These are phyloP conservation scores for Ophion obscuratus DNA, from an alignment of 2,888 invertebrate species.

Conservation along the genomic window DNA sequence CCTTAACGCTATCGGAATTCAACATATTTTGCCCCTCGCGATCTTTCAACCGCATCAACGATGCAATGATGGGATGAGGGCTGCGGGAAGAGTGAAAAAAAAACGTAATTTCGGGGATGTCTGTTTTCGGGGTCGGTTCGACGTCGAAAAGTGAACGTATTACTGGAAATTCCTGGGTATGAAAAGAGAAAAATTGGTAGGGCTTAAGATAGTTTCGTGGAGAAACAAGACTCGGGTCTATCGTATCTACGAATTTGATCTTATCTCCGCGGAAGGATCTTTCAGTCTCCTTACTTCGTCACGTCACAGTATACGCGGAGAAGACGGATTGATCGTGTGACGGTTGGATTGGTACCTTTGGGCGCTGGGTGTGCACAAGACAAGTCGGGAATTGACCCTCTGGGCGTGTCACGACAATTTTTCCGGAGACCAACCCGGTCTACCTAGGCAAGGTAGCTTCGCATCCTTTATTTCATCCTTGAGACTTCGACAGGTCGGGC, in stretches of 20 bases:
- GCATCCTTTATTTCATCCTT: slow-evolving; percentile 40
- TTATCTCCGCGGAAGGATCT: slow-evolving; percentile 50
- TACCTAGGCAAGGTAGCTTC: slow-evolving; percentile 6
- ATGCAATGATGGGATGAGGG: not conserved
- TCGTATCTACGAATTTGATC: slow-evolving; percentile 54
- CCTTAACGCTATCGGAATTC: not conserved
- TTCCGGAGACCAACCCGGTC: slow-evolving; percentile 4
- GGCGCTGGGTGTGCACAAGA: not conserved
- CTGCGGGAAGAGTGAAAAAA: not conserved
- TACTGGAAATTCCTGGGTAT: not conserved
- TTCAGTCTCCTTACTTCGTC: slow-evolving; percentile 24
- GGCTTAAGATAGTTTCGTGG: slow-evolving; percentile 23
- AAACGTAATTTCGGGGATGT: not conserved
- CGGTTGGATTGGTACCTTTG: not conserved
- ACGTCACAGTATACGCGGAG: not conserved
- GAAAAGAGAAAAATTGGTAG: not conserved
- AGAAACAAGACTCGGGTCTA: slow-evolving; percentile 8
- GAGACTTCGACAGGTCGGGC: slow-evolving; percentile 45
- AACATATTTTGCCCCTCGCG: not conserved
- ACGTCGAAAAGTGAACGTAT: slow-evolving; percentile 7
- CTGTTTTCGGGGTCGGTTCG: not conserved
- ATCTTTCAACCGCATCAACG: not conserved
- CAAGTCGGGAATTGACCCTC: slow-evolving; percentile 35
- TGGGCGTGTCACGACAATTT: slow-evolving; percentile 60
- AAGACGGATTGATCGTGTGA: slow-evolving; percentile 35